Evolutionary conservation across 2,113 vertebrate genomes (phyloP), one percentile per base, ranked within the genome.

Genomic region (Seriola dumerili): DNA sequence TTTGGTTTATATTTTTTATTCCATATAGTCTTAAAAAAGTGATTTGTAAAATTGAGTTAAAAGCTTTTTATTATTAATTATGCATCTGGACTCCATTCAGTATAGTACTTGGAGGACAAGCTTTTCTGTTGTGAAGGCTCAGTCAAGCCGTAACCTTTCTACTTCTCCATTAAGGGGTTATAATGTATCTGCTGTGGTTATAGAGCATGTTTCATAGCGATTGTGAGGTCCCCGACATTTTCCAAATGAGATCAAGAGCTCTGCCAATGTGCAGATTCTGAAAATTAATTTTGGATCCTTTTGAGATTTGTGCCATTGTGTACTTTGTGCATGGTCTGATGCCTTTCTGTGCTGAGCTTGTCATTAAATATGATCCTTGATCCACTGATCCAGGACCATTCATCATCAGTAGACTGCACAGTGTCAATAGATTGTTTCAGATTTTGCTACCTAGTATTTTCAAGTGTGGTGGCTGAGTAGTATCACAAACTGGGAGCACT

Each of bases 381-480:
- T 58, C 13, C 4, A 14, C 29, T 58, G 63, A 64, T 64, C 36
- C 23, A 62, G 40, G 72, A 54, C 16, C 1, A 62, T 72, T 58
- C 66, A 58, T 82, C 52, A 52, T 82, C 63, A 58, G 46, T 83
- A 42, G 46, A 59, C 73, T 4, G 3, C 64, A 58, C 50, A 17
- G 36, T 66, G 61, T 71, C 76, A 34, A 19, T 29, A 42, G 57
- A 74, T 63, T 48, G 62, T 46, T 29, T 57, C 70, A 70, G 67
- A 61, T 66, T 61, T 44, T 67, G 42, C 34, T 78, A 62, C 57
- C 61, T n/a, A 17, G 21, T 58, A 6, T 72, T 8, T 63, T 78
- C 13, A 57, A 57, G 55, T 67, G 32, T 69, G 80, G 25, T 57
- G 44, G 69, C 63, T 68, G 72, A 80, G 21, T 67, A 75, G 72